Evolutionary conservation across 2,888 invertebrate genomes (phyloP), one percentile per base, ranked within the genome.

Genomic region (Bedellia somnulentella): DNA sequence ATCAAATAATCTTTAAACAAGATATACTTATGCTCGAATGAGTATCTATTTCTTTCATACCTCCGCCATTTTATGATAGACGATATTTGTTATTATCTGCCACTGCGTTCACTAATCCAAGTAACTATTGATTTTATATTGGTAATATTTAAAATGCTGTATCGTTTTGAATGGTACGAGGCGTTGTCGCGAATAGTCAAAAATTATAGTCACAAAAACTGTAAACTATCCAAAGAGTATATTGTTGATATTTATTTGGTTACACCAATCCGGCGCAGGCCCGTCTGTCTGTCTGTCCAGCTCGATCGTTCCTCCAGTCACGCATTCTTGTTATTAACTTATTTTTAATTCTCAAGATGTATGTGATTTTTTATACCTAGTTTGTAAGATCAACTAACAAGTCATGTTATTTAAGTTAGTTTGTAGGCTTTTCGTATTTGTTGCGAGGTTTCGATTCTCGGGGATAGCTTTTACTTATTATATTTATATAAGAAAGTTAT

Each of bases 271-370:
- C n/a, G n/a, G n/a, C n/a, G 57, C 58, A 62, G 60, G 63, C 59
- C 63, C 66, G 49, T 46, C 57, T 56, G 60, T 64, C 53, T 49
- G 47, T 45, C 38, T 55, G 64, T 64, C 67, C 62, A n/a, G n/a
- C n/a, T n/a, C n/a, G n/a, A n/a, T n/a, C n/a, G n/a, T n/a, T n/a
- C n/a, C n/a, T n/a, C n/a, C n/a, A n/a, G n/a, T n/a, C n/a, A n/a
- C n/a, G n/a, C n/a, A n/a, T n/a, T 63, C 70, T 64, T 66, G 54
- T 35, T 30, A 51, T 49, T 55, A 54, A 56, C 58, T 61, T 66
- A 63, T 63, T 66, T 66, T 60, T 59, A 66, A 64, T 62, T 70
- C 61, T 68, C 68, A 62, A 70, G 57, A 61, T 68, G 56, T 60
- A 62, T 63, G 71, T 71, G 71, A 70, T 71, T 68, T 62, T 57